Evolutionary conservation across 2,888 invertebrate genomes (phyloP).

Genomic region (Euphydryas editha): DNA sequence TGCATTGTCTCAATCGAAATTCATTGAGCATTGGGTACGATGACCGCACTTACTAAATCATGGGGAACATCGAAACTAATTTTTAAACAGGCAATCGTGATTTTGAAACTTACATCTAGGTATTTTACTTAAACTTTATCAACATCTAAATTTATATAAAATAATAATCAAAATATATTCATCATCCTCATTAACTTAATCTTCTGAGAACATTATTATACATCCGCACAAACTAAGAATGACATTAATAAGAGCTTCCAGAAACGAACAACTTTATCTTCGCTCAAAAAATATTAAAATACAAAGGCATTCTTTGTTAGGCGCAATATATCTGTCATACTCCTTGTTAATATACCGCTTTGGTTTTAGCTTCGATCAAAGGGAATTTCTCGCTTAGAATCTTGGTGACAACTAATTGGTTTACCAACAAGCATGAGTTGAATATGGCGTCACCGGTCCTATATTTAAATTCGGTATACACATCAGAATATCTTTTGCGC

Average conservation of each 20-base stretch:
- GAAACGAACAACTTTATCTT: conserved; percentile 41
- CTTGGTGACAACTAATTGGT: conserved; percentile 75
- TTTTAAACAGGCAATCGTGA: not conserved
- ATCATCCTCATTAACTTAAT: conserved; percentile 27
- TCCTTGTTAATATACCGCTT: conserved; percentile 73
- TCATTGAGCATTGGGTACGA: conserved; percentile 74
- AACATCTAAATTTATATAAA: conserved; percentile 7
- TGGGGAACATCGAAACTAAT: conserved; percentile 59
- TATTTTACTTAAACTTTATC: not conserved
- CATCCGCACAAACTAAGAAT: conserved; percentile 33
- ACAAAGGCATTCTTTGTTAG: conserved; percentile 64
- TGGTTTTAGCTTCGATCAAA: conserved; percentile 75
- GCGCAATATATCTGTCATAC: conserved; percentile 77
- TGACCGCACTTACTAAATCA: conserved; percentile 77
- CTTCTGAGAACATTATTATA: conserved; percentile 32
- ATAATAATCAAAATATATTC: conserved; percentile 6
- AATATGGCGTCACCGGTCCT: conserved; percentile 53
- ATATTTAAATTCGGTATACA: conserved; percentile 52
- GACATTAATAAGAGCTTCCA: conserved; percentile 36
- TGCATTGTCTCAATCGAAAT: conserved; percentile 79
- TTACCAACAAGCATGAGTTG: conserved; percentile 61
- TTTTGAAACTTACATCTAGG: too few relatives aligned
- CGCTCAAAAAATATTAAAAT: conserved; percentile 52
- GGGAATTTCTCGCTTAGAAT: conserved; percentile 62
- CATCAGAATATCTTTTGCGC: conserved; percentile 53